Evolutionary conservation across 2,113 vertebrate species (phyloP).

Genomic region (Anser cygnoides): DNA sequence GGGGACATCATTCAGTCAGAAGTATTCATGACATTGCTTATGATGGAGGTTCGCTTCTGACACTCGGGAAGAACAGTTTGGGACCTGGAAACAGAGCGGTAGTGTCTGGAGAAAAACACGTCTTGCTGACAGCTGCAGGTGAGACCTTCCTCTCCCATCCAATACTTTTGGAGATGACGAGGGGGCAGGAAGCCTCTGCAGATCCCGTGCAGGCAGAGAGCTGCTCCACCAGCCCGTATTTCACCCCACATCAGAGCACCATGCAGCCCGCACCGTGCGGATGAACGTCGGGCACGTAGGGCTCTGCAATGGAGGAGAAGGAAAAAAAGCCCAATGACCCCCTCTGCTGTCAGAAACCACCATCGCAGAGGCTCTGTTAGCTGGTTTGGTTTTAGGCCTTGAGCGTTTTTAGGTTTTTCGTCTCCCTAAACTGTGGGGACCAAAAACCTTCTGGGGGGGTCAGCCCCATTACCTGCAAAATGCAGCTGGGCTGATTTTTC

Average conservation of each 20-base stretch:
- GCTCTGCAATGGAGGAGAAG: neutral
- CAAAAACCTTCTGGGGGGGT: neutral
- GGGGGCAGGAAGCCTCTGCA: neutral
- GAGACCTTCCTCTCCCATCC: neutral
- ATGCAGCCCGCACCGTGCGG: neutral
- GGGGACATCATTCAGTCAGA: no score
- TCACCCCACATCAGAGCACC: neutral
- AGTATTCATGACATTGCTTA: neutral
- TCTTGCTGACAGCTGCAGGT: no score
- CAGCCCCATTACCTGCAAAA: neutral
- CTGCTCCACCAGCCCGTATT: accelerated
- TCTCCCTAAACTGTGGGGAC: no score
- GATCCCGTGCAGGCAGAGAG: neutral
- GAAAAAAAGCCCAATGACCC: conserved; percentile 14
- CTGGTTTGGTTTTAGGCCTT: neutral
- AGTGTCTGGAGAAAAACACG: no score
- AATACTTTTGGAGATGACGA: neutral
- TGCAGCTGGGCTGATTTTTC: accelerated
- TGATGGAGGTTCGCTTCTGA: neutral
- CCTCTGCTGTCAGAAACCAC: conserved; percentile 36
- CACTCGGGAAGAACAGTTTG: accelerated
- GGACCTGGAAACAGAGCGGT: neutral
- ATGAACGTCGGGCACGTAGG: no score
- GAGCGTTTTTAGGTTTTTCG: neutral
- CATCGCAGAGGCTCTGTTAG: neutral